phyloP scores from a whole-genome alignment of 2,888 invertebrate species.

The Drosophila testacea region DNA sequence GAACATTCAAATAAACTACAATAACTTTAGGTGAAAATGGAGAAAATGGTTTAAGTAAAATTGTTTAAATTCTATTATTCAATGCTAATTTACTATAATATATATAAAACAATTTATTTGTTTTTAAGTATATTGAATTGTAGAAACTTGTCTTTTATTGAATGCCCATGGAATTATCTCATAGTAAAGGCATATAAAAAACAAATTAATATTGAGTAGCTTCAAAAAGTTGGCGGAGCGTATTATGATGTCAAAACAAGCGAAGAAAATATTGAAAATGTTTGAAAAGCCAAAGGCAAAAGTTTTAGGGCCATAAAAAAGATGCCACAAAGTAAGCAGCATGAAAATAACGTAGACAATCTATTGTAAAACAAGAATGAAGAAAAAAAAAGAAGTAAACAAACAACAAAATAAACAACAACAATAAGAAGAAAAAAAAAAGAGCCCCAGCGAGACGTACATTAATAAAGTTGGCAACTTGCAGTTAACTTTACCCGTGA shows the following conservation, averaged over 20 bases:
- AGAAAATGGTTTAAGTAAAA: no score
- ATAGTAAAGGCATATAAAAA: background rate
- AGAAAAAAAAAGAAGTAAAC: background rate
- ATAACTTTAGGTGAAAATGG: no score
- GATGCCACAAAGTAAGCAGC: conserved; percentile 42
- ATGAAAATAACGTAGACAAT: conserved; percentile 40
- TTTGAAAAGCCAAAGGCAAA: conserved; percentile 10
- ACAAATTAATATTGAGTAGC: conserved; percentile 10
- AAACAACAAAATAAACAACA: no score
- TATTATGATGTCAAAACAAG: conserved; percentile 13
- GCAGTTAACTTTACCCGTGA: conserved; percentile 77
- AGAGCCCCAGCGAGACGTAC: conserved; percentile 48
- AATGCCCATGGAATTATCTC: background rate
- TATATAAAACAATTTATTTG: background rate
- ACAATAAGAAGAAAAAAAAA: background rate
- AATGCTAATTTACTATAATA: background rate
- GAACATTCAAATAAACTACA: no score
- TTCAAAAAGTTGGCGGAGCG: conserved; percentile 1
- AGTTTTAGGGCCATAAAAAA: conserved; percentile 42
- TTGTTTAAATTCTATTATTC: no score
- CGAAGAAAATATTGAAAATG: conserved; percentile 31
- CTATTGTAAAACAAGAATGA: conserved; percentile 41
- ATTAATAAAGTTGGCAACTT: conserved; percentile 78
- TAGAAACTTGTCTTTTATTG: background rate
- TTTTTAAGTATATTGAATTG: background rate